A percentile compares a stretch with the other conserved stretches of the same genome.
Evolutionary conservation across 2,113 vertebrate species (phyloP).

Genomic region (Antechinus flavipes): DNA sequence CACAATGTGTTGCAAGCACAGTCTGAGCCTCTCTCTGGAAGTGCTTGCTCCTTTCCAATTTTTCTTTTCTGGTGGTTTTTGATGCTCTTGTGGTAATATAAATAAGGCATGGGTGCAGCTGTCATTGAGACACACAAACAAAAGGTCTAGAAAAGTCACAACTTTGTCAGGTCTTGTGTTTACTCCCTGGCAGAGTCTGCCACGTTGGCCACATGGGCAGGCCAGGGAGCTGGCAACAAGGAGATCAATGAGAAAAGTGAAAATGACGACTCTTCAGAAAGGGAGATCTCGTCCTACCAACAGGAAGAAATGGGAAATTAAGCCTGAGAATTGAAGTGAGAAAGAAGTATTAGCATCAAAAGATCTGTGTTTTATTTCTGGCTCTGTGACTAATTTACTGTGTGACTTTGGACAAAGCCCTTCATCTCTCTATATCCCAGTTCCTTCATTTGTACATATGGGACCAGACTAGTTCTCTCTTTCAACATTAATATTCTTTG

Average conservation of each 20-base stretch:
- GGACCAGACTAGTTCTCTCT: background rate
- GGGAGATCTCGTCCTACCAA: background rate
- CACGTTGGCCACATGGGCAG: background rate
- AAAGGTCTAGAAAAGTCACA: background rate
- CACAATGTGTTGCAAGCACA: constrained; percentile 4
- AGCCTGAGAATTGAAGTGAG: background rate
- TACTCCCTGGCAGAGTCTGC: background rate
- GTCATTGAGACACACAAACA: background rate
- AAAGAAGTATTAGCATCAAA: background rate
- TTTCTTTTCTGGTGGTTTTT: constrained; percentile 6
- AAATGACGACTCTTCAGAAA: background rate
- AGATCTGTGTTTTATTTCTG: background rate
- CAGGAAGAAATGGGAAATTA: background rate
- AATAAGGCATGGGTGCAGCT: constrained; percentile 1
- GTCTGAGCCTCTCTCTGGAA: constrained; percentile 3
- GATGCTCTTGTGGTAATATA: background rate
- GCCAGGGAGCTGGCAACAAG: background rate
- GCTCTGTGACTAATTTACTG: background rate
- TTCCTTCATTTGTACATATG: background rate
- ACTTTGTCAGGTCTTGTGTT: background rate
- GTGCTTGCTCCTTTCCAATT: background rate
- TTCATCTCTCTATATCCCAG: background rate
- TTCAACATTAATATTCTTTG: background rate
- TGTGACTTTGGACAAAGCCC: background rate
- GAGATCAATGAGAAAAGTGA: background rate